Percentiles rank a stretch among this genome's conserved stretches.
Evolutionary conservation across 2,113 vertebrate genomes (phyloP).

Genomic region (Ptychochromis oligacanthus): DNA sequence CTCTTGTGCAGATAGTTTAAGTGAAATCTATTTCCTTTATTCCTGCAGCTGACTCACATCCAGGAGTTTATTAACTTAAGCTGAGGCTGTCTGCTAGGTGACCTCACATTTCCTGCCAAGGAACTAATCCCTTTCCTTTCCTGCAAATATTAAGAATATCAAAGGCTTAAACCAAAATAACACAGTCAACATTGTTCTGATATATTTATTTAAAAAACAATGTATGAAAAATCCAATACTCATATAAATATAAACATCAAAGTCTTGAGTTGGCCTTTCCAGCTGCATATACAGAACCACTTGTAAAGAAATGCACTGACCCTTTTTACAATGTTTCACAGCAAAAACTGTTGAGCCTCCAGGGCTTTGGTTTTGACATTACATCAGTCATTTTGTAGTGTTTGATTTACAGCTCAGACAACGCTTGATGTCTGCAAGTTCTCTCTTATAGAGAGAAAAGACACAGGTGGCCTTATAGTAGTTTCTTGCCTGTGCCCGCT

Average conservation of each 20-base stretch:
- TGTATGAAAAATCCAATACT: not conserved
- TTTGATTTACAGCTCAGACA: constrained; percentile 14
- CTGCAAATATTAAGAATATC: not conserved
- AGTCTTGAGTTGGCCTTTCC: constrained; percentile 14
- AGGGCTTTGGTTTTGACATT: constrained; percentile 41
- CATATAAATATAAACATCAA: constrained; percentile 64
- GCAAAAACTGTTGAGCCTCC: constrained; percentile 45
- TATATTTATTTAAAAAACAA: constrained; percentile 66
- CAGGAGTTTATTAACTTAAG: constrained; percentile 58
- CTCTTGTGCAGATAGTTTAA: constrained; percentile 29
- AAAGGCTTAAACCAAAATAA: not conserved
- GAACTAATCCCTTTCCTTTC: constrained; percentile 3
- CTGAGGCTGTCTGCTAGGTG: constrained; percentile 11
- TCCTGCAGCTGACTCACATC: constrained; percentile 31
- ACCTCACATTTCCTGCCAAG: constrained; percentile 47
- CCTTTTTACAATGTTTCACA: constrained; percentile 19
- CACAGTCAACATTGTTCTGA: constrained; percentile 21
- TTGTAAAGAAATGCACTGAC: constrained; percentile 11
- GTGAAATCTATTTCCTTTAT: constrained; percentile 25
- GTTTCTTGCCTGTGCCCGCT: not conserved
- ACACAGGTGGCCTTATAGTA: not conserved
- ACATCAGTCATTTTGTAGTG: constrained; percentile 17
- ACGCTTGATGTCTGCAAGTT: constrained; percentile 1
- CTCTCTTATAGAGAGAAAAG: not conserved
- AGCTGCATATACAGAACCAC: constrained; percentile 39